phyloP scores from a whole-genome alignment of 2,113 vertebrate genomes.

The Sturnira hondurensis region DNA sequence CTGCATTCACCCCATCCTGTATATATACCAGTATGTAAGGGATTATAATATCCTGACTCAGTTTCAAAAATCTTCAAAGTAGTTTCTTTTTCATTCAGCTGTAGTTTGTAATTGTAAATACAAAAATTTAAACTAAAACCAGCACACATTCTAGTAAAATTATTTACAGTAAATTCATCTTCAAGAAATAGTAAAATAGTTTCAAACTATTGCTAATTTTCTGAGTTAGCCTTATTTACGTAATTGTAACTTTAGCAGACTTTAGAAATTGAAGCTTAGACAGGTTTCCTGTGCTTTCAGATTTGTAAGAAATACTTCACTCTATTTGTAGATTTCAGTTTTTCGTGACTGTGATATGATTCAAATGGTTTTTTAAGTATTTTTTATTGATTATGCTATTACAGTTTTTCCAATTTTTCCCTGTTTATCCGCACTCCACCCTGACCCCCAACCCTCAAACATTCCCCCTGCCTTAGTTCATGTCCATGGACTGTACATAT shows the following conservation, averaged over 20 bases:
- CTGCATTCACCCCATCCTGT: neutral
- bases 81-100: neutral
- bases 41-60: neutral
- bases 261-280: neutral
- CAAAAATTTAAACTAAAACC: neutral
- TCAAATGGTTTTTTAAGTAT: neutral
- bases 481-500: too few species aligned
- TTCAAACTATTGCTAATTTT: neutral
- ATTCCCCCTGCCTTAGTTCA: too few species aligned
- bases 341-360: neutral
- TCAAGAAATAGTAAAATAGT: neutral
- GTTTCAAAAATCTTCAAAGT: neutral
- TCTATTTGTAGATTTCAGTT: neutral
- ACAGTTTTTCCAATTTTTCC: too few species aligned
- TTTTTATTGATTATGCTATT: too few species aligned
- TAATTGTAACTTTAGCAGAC: constrained; percentile 13
- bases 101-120: neutral
- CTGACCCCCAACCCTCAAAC: too few species aligned
- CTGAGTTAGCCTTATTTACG: neutral
- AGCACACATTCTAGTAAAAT: neutral
- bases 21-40: neutral
- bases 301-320: neutral
- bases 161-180: neutral
- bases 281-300: neutral
- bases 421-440: too few species aligned